phyloP scores from a whole-genome alignment of 2,888 invertebrate genomes.

The Chrysolina americana region DNA sequence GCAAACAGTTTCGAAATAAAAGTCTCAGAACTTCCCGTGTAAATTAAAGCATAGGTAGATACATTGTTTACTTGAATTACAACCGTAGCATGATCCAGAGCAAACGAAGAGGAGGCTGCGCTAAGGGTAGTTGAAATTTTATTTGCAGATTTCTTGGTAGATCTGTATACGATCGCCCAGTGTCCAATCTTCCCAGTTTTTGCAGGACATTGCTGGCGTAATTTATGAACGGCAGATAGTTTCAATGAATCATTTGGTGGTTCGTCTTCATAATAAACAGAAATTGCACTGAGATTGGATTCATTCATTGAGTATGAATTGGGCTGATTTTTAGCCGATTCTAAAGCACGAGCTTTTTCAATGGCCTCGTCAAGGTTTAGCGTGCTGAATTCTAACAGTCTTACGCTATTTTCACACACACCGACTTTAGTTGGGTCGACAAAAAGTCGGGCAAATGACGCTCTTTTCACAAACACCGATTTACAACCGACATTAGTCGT shows the following conservation, averaged over 20 bases:
- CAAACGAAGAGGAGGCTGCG: background rate
- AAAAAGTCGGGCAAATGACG: too few relatives aligned
- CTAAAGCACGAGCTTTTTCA: constrained; percentile 22
- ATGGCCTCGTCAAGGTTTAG: constrained; percentile 17
- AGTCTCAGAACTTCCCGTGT: constrained; percentile 19
- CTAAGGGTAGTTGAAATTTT: background rate
- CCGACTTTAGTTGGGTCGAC: too few relatives aligned
- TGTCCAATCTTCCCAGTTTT: background rate
- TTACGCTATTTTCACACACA: too few relatives aligned
- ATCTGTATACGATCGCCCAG: constrained; percentile 12
- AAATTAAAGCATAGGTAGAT: constrained; percentile 24
- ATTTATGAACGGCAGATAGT: background rate
- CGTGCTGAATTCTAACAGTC: background rate
- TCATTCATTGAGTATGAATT: background rate
- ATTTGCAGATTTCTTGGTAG: constrained; percentile 17
- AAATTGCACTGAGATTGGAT: background rate
- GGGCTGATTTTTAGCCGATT: constrained; percentile 13
- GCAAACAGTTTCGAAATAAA: background rate
- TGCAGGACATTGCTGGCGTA: background rate
- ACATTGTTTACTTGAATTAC: constrained; percentile 22
- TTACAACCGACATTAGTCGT: too few relatives aligned
- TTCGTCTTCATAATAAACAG: background rate
- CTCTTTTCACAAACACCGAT: too few relatives aligned
- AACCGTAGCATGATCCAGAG: constrained; percentile 5
- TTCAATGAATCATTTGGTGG: background rate